A percentile compares a stretch with the other conserved stretches of the same genome.
These are phyloP conservation scores for Netta rufina DNA, from an alignment of 2,797 vertebrate genomes.

Conservation along the genomic window DNA sequence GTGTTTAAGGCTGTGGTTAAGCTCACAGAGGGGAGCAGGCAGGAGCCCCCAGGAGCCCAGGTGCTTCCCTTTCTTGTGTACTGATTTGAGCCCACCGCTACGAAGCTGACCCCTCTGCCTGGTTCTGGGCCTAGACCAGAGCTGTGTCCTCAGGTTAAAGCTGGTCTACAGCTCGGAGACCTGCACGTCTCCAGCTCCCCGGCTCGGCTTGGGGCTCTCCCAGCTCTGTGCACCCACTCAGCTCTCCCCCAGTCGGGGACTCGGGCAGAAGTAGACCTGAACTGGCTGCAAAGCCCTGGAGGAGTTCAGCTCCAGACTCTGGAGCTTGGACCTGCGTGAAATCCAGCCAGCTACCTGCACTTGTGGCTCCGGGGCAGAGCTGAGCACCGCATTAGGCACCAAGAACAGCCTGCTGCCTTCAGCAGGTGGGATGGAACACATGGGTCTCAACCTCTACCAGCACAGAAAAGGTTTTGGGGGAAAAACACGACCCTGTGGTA, in stretches of 20 bases:
- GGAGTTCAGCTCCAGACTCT: background rate
- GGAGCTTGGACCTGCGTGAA: background rate
- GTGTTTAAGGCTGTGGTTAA: background rate
- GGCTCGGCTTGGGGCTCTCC: background rate
- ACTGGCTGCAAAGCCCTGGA: background rate
- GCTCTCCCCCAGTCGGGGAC: no score
- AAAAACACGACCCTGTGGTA: background rate
- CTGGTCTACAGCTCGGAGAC: background rate
- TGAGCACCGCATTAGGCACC: rapidly evolving
- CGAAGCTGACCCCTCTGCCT: background rate
- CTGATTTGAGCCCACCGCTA: rapidly evolving
- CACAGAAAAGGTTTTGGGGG: background rate
- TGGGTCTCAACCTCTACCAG: rapidly evolving
- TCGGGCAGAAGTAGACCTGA: no score
- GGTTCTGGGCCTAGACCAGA: background rate
- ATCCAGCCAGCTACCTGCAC: background rate
- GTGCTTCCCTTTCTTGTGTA: background rate
- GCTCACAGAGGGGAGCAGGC: rapidly evolving
- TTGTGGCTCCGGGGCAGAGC: background rate
- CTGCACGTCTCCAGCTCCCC: background rate
- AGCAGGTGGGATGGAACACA: background rate
- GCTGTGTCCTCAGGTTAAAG: background rate
- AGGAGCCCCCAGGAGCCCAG: background rate
- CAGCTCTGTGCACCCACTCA: background rate
- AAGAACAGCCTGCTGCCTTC: background rate